Evolutionary conservation across 1,140 invertebrate species (phyloP), one percentile per base, ranked within the genome.

Genomic region (Ceratina australensis): DNA sequence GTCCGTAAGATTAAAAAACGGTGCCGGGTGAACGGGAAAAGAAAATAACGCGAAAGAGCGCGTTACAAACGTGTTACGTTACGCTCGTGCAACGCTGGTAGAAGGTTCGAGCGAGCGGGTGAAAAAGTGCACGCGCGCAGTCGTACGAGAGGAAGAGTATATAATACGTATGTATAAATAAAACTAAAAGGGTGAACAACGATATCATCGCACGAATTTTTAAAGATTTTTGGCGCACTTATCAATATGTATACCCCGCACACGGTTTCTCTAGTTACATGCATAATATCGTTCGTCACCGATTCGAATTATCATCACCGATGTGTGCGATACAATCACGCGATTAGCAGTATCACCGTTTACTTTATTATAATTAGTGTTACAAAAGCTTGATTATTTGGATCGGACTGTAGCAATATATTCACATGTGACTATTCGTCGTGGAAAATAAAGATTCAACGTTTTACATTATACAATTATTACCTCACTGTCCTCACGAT

Each of bases 321-420:
- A 42, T 80, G 26, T 75, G 26, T 72, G 73, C 80, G 56, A 89
- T 81, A 81, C 83, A 86, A 89, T 87, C 87, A 89, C 84, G 87
- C 80, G 83, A 86, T 86, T 88, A 89, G 86, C 86, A 84, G 77
- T 89, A 90, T 89, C 84, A 87, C 88, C 83, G 80, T 91, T 88
- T 42, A 89, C 73, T 90, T 89, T 88, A 89, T 90, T 90, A 89
- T 90, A 89, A 90, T 88, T 88, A 91, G 87, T 90, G 84, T 91
- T 91, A 91, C 89, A 91, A 91, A 91, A 91, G 90, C 90, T 91
- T 91, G 90, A 91, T 91, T 91, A 91, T 89, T 91, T 91, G 90
- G 90, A 91, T 91, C 90, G 90, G 90, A 91, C 90, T 91, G 89
- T 91, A 90, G 89, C 89, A 88, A 88, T 91, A 91, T 90, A 91